Evolutionary conservation across 2,888 invertebrate species (phyloP), one percentile per base, ranked within the genome.

Genomic region (Polydrusus pterygomalis): DNA sequence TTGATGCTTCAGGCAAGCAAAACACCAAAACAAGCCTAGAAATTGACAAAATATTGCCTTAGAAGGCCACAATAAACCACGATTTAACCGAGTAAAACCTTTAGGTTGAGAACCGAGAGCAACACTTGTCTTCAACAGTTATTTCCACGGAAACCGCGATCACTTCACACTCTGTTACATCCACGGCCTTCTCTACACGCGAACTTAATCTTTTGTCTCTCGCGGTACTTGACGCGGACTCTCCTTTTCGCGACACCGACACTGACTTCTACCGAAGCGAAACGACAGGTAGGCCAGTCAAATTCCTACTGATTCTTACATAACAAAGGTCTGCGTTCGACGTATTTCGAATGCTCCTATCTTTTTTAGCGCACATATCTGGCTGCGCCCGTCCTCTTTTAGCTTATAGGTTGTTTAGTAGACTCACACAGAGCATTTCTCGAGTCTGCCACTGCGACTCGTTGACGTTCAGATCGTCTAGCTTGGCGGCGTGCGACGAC

Each of bases 231-330:
- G 58, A 51, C 60, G 62, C 34, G 34, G 34, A 62, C 62, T 30
- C n/a, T 68, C 15, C 34, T 67, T 67, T 67, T 73, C 73, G 58
- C 73, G 67, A 71, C 40, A 51, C 51, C 72, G 72, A 71, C 70
- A 40, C 60, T 63, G 49, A 64, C 73, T 67, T 67, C 64, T 49
- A 71, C 18, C 40, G 69, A 76, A 17, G 40, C 72, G 63, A 73
- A 63, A 72, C 76, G 73, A 76, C 76, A 73, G 73, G 63, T 68
- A 72, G 40, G 60, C 40, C 72, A 73, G 64, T 51, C 73, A 68
- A 68, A 64, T 64, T 72, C 73, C 72, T 72, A 76, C 76, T 76
- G 73, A 76, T 51, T 75, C 76, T 76, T 76, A 76, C 76, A 70
- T 76, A 76, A 76, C 70, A 76, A 76, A 72, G 72, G 69, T 69